phyloP scores from a whole-genome alignment of 1,140 invertebrate species.

The Gyrodactylus bullatarudis region DNA sequence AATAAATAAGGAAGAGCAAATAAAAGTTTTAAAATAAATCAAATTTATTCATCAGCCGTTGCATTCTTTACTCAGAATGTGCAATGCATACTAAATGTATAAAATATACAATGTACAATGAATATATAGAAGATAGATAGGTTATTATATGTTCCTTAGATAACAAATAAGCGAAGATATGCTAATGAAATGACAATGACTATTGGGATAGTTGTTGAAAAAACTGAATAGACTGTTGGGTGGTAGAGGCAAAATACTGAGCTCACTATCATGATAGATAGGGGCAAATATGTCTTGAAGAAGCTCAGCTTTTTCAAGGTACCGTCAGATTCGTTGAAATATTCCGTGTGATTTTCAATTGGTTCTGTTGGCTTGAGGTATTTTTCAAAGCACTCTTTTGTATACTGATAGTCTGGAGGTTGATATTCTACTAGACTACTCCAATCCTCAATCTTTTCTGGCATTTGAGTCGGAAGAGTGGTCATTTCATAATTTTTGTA shows the following conservation, averaged over 20 bases:
- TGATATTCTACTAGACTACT: neutral
- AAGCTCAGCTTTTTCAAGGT: neutral
- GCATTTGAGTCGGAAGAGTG: neutral
- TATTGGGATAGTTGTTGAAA: neutral
- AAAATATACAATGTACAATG: too few relatives aligned
- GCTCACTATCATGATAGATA: neutral
- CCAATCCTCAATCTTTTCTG: neutral
- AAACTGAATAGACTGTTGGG: neutral
- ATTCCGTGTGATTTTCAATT: too few relatives aligned
- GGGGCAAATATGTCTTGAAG: neutral
- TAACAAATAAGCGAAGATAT: too few relatives aligned
- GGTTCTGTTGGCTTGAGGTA: neutral
- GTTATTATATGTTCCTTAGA: too few relatives aligned
- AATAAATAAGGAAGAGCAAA: too few relatives aligned
- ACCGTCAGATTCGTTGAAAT: neutral
- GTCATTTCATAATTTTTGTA: neutral
- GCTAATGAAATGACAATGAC: too few relatives aligned
- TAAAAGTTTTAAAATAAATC: too few relatives aligned
- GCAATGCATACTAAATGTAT: too few relatives aligned
- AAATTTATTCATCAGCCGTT: too few relatives aligned
- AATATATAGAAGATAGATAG: too few relatives aligned
- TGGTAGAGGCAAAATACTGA: neutral
- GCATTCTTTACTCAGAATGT: too few relatives aligned
- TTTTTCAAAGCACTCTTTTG: neutral
- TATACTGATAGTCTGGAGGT: neutral